Evolutionary conservation across 2,113 vertebrate species (phyloP).

Genomic region (Poicephalus gulielmi): DNA sequence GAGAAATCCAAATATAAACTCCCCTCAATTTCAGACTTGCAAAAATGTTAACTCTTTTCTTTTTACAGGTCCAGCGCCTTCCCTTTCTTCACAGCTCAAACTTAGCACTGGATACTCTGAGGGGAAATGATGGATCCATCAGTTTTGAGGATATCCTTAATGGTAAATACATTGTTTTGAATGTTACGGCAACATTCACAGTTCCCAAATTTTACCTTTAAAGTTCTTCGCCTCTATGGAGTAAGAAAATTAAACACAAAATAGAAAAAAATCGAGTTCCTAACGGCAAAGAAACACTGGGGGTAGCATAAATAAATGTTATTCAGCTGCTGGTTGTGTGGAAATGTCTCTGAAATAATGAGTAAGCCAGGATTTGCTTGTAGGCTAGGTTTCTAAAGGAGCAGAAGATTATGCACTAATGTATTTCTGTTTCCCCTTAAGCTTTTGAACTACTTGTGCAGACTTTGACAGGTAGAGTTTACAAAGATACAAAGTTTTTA

Average conservation of each 20-base stretch:
- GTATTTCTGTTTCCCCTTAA: background rate
- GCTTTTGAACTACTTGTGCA: background rate
- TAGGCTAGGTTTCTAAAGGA: background rate
- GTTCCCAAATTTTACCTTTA: too few species aligned
- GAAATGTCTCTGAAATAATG: background rate
- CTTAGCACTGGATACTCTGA: conserved; percentile 89
- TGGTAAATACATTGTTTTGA: conserved; percentile 73
- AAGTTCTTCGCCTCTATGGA: background rate
- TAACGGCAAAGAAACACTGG: background rate
- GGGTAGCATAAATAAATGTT: background rate
- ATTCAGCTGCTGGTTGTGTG: background rate
- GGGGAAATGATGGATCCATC: conserved; percentile 86
- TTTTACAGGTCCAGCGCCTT: conserved; percentile 87
- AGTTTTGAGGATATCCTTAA: conserved; percentile 95
- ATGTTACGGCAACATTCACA: background rate
- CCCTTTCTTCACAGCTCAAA: conserved; percentile 94
- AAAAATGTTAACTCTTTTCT: background rate
- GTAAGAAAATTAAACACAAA: background rate
- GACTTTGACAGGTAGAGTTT: background rate
- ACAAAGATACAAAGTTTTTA: background rate
- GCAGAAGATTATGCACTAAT: background rate
- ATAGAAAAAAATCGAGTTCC: background rate
- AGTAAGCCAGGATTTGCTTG: background rate
- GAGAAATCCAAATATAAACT: background rate
- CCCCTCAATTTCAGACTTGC: background rate